These are phyloP conservation scores for Hyppa rectilinea DNA, from an alignment of 2,888 invertebrate species.

Conservation along the genomic window DNA sequence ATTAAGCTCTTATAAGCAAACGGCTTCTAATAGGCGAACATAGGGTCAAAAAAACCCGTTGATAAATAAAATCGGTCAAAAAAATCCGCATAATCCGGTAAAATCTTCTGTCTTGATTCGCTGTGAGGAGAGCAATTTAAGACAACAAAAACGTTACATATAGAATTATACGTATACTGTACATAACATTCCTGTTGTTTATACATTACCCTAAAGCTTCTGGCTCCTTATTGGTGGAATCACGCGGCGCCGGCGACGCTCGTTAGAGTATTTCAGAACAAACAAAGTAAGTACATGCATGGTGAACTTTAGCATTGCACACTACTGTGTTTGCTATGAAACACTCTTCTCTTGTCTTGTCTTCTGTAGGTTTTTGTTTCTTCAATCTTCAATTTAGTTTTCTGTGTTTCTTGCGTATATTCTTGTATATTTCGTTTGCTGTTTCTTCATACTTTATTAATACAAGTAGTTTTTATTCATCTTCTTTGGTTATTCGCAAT, in stretches of 20 bases:
- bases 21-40: no score
- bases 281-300: constrained; percentile 91
- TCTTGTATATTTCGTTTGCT: no score
- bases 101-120: constrained; percentile 55
- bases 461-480: background rate
- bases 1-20: no score
- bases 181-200: constrained; percentile 91
- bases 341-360: constrained; percentile 80
- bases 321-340: constrained; percentile 90
- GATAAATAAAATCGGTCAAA: no score
- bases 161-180: constrained; percentile 89
- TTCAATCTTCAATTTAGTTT: constrained; percentile 6
- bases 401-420: constrained; percentile 1
- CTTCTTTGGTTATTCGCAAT: no score
- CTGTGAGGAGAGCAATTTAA: constrained; percentile 88
- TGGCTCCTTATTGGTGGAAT: constrained; percentile 33
- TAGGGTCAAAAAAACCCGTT: background rate
- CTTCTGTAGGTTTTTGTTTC: constrained; percentile 33
- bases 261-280: constrained; percentile 86
- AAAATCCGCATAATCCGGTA: background rate
- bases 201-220: constrained; percentile 88
- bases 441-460: background rate
- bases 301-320: constrained; percentile 89
- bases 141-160: constrained; percentile 91
- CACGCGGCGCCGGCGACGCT: constrained; percentile 57